Evolutionary conservation across 2,888 invertebrate species (phyloP), one percentile per base, ranked within the genome.

Genomic region (Orthosia cruda): DNA sequence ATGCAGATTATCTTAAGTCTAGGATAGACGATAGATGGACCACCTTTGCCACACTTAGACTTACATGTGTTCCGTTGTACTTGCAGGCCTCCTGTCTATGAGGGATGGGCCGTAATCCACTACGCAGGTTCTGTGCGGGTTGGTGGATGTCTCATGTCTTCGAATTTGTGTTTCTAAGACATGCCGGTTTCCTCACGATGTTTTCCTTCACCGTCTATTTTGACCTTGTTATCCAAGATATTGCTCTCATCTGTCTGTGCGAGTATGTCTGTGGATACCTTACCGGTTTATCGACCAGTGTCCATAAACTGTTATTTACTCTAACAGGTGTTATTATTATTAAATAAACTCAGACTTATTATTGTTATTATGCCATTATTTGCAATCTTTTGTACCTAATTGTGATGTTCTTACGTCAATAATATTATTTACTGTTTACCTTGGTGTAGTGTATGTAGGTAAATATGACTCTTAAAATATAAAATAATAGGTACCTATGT

Each of bases 291-390:
- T 23, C 18, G 18, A 15, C 23, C 1, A 20, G 32, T 26, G 9
- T n/a, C 18, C 26, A 9, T 15, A 23, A 23, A 23, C 9, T 54
- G 23, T 65, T 9, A 65, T 54, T 26, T 49, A 70, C 55, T 32
- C 12, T 12, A 49, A 15, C 20, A 57, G n/a, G 3, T 50, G 18
- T n/a, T 45, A 50, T 15, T 54, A 32, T 23, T 5, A 9, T 9
- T 13, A 50, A 45, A 40, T n/a, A 58, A 40, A 58, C 16, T 26
- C 11, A 32, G 32, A 20, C 2, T 45, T 16, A 58, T 58, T n/a
- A 50, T 50, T 58, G 5, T 73, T n/a, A 23, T 61, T 23, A 20
- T 20, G 12, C 15, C 3, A 61, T 74, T 61, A 47, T 54, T 40
- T 32, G 20, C 61, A 47, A 61, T 40, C 13, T n/a, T 55, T 47